Conservation (phyloP, 2,113 vertebrate species). For the Puntigrus tetrazona region DNA sequence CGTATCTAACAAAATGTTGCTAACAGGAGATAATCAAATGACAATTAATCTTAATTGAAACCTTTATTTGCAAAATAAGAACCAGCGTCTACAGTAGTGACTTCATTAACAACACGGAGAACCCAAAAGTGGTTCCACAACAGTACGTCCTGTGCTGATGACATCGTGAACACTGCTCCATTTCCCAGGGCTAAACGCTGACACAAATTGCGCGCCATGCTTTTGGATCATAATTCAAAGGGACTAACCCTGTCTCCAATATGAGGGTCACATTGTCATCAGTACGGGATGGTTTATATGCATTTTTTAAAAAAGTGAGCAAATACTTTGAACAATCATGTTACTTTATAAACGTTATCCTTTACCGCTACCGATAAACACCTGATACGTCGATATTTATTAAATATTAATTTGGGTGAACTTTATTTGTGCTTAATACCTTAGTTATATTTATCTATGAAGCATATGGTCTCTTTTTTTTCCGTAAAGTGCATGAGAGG, state of each 20-base stretch:
- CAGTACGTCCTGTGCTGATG: conserved; percentile 56
- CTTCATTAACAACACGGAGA: conserved; percentile 51
- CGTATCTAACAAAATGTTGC: neutral
- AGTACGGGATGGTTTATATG: neutral
- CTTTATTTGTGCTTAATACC: neutral
- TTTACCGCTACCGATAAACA: neutral
- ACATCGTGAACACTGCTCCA: conserved; percentile 64
- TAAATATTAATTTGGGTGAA: neutral
- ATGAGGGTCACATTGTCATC: conserved; percentile 50
- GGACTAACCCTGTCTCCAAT: conserved; percentile 56
- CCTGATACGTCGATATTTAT: neutral
- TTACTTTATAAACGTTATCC: neutral
- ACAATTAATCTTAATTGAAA: too few species aligned
- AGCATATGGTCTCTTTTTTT: conserved; percentile 29
- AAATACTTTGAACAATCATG: neutral
- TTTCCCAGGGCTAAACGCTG: conserved; percentile 64
- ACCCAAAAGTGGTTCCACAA: conserved; percentile 58
- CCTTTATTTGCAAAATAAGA: too few species aligned
- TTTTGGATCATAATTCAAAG: conserved; percentile 46
- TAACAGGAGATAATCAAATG: neutral
- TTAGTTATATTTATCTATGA: neutral
- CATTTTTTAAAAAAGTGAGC: neutral
- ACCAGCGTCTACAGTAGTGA: neutral
- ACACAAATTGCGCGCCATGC: conserved; percentile 58
- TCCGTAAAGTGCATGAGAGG: neutral